These are phyloP conservation scores for Eupithecia pulchellata DNA, from an alignment of 2,888 invertebrate species.

Conservation along the genomic window DNA sequence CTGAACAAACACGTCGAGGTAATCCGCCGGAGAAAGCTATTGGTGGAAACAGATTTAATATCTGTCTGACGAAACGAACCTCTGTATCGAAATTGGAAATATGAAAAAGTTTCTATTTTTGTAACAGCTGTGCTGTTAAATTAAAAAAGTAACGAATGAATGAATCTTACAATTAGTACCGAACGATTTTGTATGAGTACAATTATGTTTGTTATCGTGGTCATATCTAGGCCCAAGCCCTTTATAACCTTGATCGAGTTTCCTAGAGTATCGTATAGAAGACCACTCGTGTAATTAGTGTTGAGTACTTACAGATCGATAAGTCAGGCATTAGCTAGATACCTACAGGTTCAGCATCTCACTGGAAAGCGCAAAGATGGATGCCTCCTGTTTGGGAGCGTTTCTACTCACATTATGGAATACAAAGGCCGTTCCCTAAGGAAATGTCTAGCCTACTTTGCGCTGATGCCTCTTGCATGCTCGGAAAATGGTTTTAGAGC, in stretches of 20 bases:
- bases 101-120: background rate
- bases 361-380: background rate
- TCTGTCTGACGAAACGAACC: constrained; percentile 21
- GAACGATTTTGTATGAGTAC: background rate
- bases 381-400: background rate
- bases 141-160: background rate
- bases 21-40: constrained; percentile 72
- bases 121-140: background rate
- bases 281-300: background rate
- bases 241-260: background rate
- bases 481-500: background rate
- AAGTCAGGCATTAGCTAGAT: background rate
- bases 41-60: constrained; percentile 20
- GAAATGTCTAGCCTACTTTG: constrained; percentile 5
- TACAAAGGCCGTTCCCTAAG: constrained; percentile 6
- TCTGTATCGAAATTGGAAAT: constrained; percentile 10
- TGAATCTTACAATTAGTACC: background rate
- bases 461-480: background rate
- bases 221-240: background rate
- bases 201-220: background rate
- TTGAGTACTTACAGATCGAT: background rate
- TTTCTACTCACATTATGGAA: constrained; percentile 4
- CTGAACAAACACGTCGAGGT: constrained; percentile 75
- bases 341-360: background rate
- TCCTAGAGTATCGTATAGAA: background rate